A percentile compares a stretch with the other conserved stretches of the same genome.
Evolutionary conservation across 2,797 vertebrate species (phyloP).

Genomic region (Podarcis lilfordi): DNA sequence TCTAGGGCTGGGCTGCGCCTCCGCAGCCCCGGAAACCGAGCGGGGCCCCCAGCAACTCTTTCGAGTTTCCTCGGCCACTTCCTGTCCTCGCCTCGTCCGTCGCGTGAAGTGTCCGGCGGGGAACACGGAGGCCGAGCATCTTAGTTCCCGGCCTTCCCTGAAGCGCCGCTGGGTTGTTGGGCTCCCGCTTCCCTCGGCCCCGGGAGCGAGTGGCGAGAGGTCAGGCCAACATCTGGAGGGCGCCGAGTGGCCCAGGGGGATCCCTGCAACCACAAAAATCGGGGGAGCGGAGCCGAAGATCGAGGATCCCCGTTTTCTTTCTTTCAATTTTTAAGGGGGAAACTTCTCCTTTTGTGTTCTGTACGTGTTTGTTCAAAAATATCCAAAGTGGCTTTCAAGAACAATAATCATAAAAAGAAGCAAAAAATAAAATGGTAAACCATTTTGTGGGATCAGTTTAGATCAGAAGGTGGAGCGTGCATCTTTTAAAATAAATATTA

Average conservation of each 20-base stretch:
- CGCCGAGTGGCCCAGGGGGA: no score
- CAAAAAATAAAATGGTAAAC: no score
- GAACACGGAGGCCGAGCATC: neutral
- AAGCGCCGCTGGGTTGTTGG: neutral
- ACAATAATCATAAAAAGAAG: no score
- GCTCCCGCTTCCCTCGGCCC: no score
- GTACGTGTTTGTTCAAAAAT: neutral
- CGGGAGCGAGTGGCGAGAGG: no score
- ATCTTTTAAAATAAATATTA: neutral
- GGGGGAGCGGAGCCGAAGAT: no score
- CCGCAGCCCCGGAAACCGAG: neutral
- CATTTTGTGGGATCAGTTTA: neutral
- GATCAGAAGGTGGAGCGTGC: neutral
- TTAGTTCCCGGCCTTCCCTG: slow-evolving; percentile 46
- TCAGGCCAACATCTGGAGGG: no score
- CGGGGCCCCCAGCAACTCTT: neutral
- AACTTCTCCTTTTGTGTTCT: no score
- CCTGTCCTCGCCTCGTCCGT: neutral
- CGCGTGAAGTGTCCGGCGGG: neutral
- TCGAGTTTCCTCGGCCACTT: neutral
- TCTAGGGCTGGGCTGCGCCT: no score
- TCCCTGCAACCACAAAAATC: no score
- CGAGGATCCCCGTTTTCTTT: neutral
- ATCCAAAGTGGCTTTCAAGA: neutral
- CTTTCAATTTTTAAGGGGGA: no score